These are phyloP conservation scores for Ptychadena robeensis DNA, from an alignment of 2,797 vertebrate genomes.

Conservation along the genomic window DNA sequence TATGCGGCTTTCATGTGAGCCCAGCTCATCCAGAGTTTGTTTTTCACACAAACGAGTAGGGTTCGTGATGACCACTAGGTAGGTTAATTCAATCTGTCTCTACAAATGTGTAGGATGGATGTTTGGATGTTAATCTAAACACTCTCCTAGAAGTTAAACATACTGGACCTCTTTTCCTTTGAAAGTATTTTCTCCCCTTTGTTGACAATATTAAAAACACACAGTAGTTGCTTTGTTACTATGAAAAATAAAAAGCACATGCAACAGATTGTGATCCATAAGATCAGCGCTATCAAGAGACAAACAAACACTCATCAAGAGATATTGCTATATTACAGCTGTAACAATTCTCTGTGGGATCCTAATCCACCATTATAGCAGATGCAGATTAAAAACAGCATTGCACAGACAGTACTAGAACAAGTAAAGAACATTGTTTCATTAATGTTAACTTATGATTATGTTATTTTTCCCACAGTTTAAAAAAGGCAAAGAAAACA, in stretches of 20 bases:
- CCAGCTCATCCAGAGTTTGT: too few species aligned
- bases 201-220: constrained; percentile 28
- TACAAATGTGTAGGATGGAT: too few species aligned
- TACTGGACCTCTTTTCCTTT: constrained; percentile 5
- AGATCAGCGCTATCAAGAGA: constrained; percentile 36
- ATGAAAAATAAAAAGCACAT: constrained; percentile 34
- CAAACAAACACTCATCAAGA: constrained; percentile 40
- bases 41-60: too few species aligned
- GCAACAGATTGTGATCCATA: constrained; percentile 54
- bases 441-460: constrained; percentile 47
- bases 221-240: constrained; percentile 16
- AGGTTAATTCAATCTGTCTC: too few species aligned
- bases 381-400: constrained; percentile 32
- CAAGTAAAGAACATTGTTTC: constrained; percentile 42
- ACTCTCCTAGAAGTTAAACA: not conserved
- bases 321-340: constrained; percentile 22
- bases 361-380: constrained; percentile 32
- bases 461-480: constrained; percentile 45
- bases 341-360: constrained; percentile 43
- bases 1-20: too few species aligned
- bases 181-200: constrained; percentile 23
- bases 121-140: too few species aligned
- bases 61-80: too few species aligned
- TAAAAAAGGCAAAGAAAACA: not conserved
- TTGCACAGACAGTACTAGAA: constrained; percentile 32